Evolutionary conservation across 2,113 vertebrate species (phyloP), one percentile per base, ranked within the genome.

Genomic region (Cisticola juncidis): DNA sequence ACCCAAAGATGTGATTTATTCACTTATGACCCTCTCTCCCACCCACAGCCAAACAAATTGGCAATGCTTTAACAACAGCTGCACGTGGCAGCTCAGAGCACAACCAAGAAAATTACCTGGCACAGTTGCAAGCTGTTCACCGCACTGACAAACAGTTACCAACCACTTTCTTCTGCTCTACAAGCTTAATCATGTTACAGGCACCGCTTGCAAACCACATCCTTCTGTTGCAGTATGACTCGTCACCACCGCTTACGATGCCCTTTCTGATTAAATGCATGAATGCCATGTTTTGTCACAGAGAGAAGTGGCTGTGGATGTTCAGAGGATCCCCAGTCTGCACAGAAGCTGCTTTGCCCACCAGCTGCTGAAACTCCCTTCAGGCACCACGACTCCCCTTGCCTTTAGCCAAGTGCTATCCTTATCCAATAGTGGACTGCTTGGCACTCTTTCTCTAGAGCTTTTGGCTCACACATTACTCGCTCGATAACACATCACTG

Each of bases 91-190:
- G 81, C 89, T 95, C 91, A 84, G 77, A 95, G 88, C 62, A 84
- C 64, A 88, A 85, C 57, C 1, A 3, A 71, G 6, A 29, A 79
- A 95, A 92, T 91, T 51, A 95, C 77, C 91, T 95, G 93, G 91
- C 91, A 81, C 1, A 1, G 65, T n/a, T 9, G 21, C 81, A 84
- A 87, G 61, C 35, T 81, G 18, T n/a, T 89, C 86, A 71, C 89
- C 48, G 0, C 57, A 56, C 42, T 45, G 91, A 87, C 76, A 83
- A 95, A 97, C 95, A 83, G 91, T 88, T 88, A 88, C 83, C 86
- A 89, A 86, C 76, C 86, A 89, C 94, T 92, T 96, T 94, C 94
- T 94, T 95, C 91, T 94, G 73, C 86, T 84, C 54, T 65, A 66
- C 18, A 45, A 71, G 91, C 65, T 91, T 86, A 95, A 92, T 96